These are phyloP conservation scores for Pogonomyrmex californicus DNA, from an alignment of 1,140 invertebrate genomes.

Conservation along the genomic window DNA sequence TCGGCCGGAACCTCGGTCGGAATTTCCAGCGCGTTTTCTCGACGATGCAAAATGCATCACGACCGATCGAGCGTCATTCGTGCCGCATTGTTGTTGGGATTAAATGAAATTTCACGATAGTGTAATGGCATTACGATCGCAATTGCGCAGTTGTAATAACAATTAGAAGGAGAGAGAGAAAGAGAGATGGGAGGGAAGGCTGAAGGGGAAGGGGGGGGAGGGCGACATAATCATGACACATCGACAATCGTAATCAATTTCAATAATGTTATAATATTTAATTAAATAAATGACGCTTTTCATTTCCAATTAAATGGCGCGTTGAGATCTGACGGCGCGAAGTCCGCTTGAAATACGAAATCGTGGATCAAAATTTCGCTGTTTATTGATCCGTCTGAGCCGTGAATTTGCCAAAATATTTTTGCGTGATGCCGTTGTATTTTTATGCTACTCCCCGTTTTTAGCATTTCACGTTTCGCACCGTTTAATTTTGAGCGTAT, in stretches of 20 bases:
- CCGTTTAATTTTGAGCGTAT: constrained; percentile 13
- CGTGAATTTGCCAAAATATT: neutral
- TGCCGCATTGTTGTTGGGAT: constrained; percentile 4
- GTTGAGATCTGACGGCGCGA: neutral
- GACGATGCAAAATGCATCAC: constrained; percentile 43
- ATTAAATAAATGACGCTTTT: constrained; percentile 29
- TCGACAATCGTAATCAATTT: constrained; percentile 31
- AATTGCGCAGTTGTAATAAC: constrained; percentile 13
- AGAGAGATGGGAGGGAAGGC: too few relatives aligned
- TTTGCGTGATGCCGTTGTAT: neutral
- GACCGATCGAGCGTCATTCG: constrained; percentile 20
- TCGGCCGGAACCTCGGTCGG: neutral
- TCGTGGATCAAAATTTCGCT: neutral
- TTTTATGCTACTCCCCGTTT: neutral
- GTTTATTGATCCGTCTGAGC: neutral
- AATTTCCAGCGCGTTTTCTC: constrained; percentile 51
- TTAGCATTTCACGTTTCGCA: neutral
- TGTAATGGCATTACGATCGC: constrained; percentile 29
- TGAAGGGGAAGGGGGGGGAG: neutral
- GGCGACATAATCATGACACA: neutral
- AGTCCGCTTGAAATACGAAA: neutral
- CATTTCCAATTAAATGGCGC: neutral
- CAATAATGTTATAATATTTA: constrained; percentile 20
- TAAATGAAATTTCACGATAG: constrained; percentile 34
- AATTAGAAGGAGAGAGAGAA: neutral